Evolutionary conservation across 2,113 vertebrate species (phyloP).

Genomic region (Onychostruthus taczanowskii): DNA sequence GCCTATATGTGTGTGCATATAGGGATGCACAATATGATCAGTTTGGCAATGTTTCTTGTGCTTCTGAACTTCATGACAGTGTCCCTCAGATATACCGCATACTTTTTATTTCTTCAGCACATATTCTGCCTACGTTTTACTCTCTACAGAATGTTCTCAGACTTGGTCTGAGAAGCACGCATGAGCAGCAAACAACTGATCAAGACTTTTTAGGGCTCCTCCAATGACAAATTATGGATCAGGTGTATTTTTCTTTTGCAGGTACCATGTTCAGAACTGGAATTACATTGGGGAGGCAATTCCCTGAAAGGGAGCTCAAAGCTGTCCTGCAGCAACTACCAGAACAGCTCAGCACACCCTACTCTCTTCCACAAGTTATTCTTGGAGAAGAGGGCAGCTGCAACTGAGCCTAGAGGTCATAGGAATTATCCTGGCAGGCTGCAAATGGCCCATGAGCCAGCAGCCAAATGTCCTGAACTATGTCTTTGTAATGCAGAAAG

Average conservation of each 20-base stretch:
- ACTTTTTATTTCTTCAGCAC: not conserved
- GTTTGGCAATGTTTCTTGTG: not conserved
- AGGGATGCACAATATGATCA: too few relatives aligned
- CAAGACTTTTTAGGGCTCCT: not conserved
- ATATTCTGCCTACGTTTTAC: not conserved
- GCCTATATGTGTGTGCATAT: not conserved
- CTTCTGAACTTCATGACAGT: not conserved
- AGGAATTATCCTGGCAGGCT: not conserved
- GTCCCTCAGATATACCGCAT: not conserved
- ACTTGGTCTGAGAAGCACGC: not conserved
- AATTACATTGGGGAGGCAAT: not conserved
- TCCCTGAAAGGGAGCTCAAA: not conserved
- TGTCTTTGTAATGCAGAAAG: not conserved
- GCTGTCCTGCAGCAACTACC: not conserved
- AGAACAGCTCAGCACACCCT: not conserved
- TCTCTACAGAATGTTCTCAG: not conserved
- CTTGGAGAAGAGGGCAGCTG: not conserved
- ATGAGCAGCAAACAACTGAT: not conserved
- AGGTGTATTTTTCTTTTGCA: not conserved
- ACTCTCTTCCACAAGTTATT: not conserved
- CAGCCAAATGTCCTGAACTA: not conserved
- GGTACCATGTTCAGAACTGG: not conserved
- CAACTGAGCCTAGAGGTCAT: not conserved
- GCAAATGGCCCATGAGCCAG: not conserved
- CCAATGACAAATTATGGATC: not conserved